Conservation (phyloP, 2,888 invertebrate genomes). For the Xylophagus ater region DNA sequence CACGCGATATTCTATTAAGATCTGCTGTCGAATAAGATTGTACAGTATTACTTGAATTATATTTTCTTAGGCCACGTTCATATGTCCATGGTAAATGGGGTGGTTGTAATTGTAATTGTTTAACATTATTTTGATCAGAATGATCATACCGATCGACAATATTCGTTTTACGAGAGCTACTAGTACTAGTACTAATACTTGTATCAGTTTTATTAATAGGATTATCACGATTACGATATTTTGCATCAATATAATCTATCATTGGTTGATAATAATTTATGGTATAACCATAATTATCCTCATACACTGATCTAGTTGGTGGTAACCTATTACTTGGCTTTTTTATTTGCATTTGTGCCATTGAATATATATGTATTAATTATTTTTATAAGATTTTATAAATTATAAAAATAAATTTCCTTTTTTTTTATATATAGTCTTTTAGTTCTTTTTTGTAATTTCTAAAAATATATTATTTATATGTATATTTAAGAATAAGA, state of each 20-base stretch:
- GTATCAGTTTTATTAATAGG: slow-evolving; percentile 18
- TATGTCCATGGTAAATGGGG: slow-evolving; percentile 64
- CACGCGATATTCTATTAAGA: slow-evolving; percentile 51
- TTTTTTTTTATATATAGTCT: too few species aligned
- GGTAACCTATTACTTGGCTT: slow-evolving; percentile 42
- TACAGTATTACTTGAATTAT: slow-evolving; percentile 52
- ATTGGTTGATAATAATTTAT: slow-evolving; percentile 79
- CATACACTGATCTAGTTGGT: slow-evolving; percentile 60
- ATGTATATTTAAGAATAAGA: too few species aligned
- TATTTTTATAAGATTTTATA: too few species aligned
- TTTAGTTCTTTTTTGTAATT: too few species aligned
- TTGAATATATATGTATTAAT: slow-evolving; percentile 22
- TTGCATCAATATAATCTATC: slow-evolving; percentile 71
- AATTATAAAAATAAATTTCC: too few species aligned
- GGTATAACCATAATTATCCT: slow-evolving; percentile 73
- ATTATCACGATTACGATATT: slow-evolving; percentile 41
- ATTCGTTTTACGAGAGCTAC: too few species aligned
- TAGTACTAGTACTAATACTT: neutral
- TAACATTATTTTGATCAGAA: too few species aligned
- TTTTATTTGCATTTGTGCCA: slow-evolving; percentile 35
- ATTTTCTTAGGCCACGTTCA: slow-evolving; percentile 56
- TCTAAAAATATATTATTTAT: too few species aligned
- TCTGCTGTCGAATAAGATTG: slow-evolving; percentile 57
- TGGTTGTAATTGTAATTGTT: slow-evolving; percentile 28
- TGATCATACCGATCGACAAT: too few species aligned